phyloP scores from a whole-genome alignment of 2,888 invertebrate genomes.

The Aplocera efformata region DNA sequence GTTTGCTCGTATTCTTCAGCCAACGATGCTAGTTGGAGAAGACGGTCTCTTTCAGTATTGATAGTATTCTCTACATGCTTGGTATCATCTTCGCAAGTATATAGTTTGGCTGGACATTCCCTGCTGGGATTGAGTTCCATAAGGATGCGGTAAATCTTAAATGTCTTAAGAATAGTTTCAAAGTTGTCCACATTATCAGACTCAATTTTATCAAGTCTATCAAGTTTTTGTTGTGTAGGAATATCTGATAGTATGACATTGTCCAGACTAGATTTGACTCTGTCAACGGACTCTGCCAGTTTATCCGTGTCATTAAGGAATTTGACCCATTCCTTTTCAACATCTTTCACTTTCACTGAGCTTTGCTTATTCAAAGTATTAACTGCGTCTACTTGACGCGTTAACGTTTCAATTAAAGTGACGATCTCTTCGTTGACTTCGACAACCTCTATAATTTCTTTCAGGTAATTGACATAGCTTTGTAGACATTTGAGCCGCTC shows the following conservation, averaged over 20 bases:
- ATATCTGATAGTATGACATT: slow-evolving; percentile 81
- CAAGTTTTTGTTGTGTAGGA: slow-evolving; percentile 84
- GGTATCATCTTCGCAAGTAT: slow-evolving; percentile 83
- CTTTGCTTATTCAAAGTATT: slow-evolving; percentile 81
- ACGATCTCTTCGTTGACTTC: slow-evolving; percentile 84
- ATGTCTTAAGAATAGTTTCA: slow-evolving; percentile 81
- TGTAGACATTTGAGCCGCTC: slow-evolving; percentile 64
- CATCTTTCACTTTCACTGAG: slow-evolving; percentile 69
- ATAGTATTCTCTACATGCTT: slow-evolving; percentile 86
- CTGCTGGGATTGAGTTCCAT: slow-evolving; percentile 85
- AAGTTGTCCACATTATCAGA: slow-evolving; percentile 82
- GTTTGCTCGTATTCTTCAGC: slow-evolving; percentile 94
- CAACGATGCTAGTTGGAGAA: slow-evolving; percentile 86
- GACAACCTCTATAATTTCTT: slow-evolving; percentile 83
- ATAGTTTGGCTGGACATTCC: slow-evolving; percentile 84
- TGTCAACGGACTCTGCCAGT: slow-evolving; percentile 74
- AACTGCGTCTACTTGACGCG: slow-evolving; percentile 85
- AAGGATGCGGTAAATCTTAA: slow-evolving; percentile 82
- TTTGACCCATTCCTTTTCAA: slow-evolving; percentile 85
- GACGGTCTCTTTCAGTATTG: slow-evolving; percentile 85
- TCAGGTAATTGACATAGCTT: slow-evolving; percentile 80
- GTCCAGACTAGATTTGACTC: slow-evolving; percentile 76
- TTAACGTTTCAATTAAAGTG: slow-evolving; percentile 82
- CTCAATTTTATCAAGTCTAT: slow-evolving; percentile 86
- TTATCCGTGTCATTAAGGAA: slow-evolving; percentile 83